Evolutionary conservation across 1,140 invertebrate genomes (phyloP), one percentile per base, ranked within the genome.

Genomic region (Caenorhabditis inopinata): DNA sequence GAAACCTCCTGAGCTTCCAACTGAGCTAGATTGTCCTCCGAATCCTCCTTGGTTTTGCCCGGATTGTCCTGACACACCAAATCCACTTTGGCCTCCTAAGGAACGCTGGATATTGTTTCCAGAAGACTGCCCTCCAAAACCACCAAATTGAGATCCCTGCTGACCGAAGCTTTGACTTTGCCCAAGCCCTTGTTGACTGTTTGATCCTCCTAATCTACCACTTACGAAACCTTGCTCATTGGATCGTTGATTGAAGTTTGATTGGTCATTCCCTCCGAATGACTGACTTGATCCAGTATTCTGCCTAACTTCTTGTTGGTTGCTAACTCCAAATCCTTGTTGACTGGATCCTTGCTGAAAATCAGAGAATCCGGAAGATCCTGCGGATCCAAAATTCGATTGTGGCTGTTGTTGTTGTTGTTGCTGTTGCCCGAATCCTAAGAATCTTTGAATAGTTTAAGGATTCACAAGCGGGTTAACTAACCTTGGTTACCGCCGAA

Each of bases 401-500:
- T n/a, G n/a, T n/a, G n/a, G n/a, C n/a, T n/a, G n/a, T n/a, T n/a
- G n/a, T 32, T 58, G 51, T 58, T 51, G 49, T 23, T 23, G 23
- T 16, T 35, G 58, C 11, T 68, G 58, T 68, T 38, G 32, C 7
- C 58, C 58, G 7, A 21, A 68, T 68, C 32, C 58, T 68, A 38
- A 21, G 58, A 68, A 68, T 68, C 58, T 68, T 21, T 18, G 58
- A 68, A 68, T 68, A 68, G 5, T 7, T 7, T 68, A 68, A 32
- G 58, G 16, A 29, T 29, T 32, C 58, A 38, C 38, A 68, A 32
- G 35, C n/a, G 58, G n/a, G 16, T 42, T n/a, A 38, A 68, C 38
- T 18, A 38, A 68, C 58, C 58, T 68, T 68, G 58, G n/a, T 68
- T 68, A 68, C 58, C 38, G n/a, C n/a, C n/a, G n/a, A n/a, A n/a